A percentile compares a stretch with the other conserved stretches of the same genome.
Evolutionary conservation across 2,113 vertebrate species (phyloP).

Genomic region (western clawed frog (Xenopus tropicalis)): UCB_Xtro_10.0 CM004443.2:111002501-111003000

Average conservation of each 20-base stretch:
- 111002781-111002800: accelerated
- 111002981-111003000: constrained; percentile 45
- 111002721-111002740: constrained; percentile 87
- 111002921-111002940: background rate
- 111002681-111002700: constrained; percentile 78
- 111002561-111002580: constrained; percentile 78
- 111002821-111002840: constrained; percentile 47
- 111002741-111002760: constrained; percentile 47
- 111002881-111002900: constrained; percentile 38
- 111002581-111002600: constrained; percentile 70
- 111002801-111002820: constrained; percentile 1
- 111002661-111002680: constrained; percentile 71
- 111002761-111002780: constrained; percentile 46
- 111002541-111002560: constrained; percentile 70
- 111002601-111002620: constrained; percentile 72
- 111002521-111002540: constrained; percentile 30
- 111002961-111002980: background rate
- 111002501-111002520: constrained; percentile 48
- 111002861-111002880: constrained; percentile 13
- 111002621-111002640: constrained; percentile 66
- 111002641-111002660: constrained; percentile 62
- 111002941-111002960: background rate
- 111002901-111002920: constrained; percentile 32
- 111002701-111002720: constrained; percentile 71
- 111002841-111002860: constrained; percentile 48